Evolutionary conservation across 1,140 invertebrate species (phyloP).

Genomic region (Colletes latitarsis): DNA sequence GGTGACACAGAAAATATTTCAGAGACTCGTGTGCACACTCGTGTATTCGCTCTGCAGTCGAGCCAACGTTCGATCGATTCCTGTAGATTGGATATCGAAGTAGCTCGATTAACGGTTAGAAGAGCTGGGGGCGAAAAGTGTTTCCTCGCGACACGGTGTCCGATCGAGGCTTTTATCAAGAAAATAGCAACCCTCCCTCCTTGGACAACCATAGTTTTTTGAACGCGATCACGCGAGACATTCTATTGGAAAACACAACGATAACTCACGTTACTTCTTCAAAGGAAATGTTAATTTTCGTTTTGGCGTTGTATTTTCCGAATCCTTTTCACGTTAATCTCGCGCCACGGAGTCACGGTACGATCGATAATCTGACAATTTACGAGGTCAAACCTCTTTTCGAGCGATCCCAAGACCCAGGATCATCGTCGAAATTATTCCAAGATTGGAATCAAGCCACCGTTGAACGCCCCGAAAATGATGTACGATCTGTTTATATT

Average conservation of each 20-base stretch:
- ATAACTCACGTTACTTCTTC: too few relatives aligned
- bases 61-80: conserved; percentile 19
- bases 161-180: background rate
- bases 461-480: background rate
- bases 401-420: background rate
- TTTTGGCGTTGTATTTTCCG: background rate
- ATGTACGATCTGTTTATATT: conserved; percentile 44
- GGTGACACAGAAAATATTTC: conserved; percentile 74
- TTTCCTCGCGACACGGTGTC: background rate
- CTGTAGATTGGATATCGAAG: conserved; percentile 12
- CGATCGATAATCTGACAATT: conserved; percentile 10
- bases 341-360: background rate
- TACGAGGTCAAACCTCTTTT: background rate
- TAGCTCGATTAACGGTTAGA: conserved; percentile 5
- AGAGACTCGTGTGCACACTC: conserved; percentile 56
- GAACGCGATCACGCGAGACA: too few relatives aligned
- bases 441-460: background rate
- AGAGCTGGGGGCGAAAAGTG: too few relatives aligned
- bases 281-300: background rate
- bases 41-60: background rate
- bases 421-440: background rate
- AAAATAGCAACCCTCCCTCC: background rate
- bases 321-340: background rate
- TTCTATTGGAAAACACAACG: too few relatives aligned
- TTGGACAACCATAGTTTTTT: too few relatives aligned